Evolutionary conservation across 2,797 vertebrate genomes (phyloP), one percentile per base, ranked within the genome.

Genomic region (Amblyopsis hoosieri): DNA sequence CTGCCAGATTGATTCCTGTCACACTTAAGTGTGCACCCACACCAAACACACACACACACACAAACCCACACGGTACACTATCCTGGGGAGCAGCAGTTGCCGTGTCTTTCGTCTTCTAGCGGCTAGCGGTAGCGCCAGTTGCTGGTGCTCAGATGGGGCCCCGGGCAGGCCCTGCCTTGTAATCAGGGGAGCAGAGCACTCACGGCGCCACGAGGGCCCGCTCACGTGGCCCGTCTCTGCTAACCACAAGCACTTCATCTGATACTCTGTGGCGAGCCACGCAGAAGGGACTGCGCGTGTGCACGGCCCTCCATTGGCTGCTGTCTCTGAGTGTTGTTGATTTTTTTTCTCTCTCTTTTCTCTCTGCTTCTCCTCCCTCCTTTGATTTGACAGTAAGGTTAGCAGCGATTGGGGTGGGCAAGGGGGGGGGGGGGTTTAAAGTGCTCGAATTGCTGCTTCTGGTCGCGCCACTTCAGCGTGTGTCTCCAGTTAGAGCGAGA

Each of bases 241-340:
- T 88, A 86, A 92, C 93, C 93, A 91, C 93, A 91, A 90, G 87
- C 90, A 91, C 91, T 93, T 92, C 90, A 92, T 90, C 81, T 81
- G 86, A 92, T 90, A 91, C 91, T 90, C 71, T 83, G 88, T 75
- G 89, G 87, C 84, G 79, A 91, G 80, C 87, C 84, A 76, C 52
- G 82, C 71, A 48, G 76, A 81, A 79, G 76, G 81, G 84, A 87
- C 85, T 71, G 82, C 80, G 76, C 19, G 82, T 75, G 85, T 78
- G 62, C 7, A 10, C 1, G 59, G 66, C 72, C 62, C 73, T 73
- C 69, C 69, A 88, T 91, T 90, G 87, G 90, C 76, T 85, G 63
- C 57, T 82, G 74, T 76, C 75, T 80, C 78, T 29, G 23, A 3
- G 23, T 29, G 23, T 29, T 29, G 23, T 74, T 48, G 11, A 12